These are phyloP conservation scores for Natrix natrix DNA, from an alignment of 2,797 vertebrate species.

Conservation along the genomic window DNA sequence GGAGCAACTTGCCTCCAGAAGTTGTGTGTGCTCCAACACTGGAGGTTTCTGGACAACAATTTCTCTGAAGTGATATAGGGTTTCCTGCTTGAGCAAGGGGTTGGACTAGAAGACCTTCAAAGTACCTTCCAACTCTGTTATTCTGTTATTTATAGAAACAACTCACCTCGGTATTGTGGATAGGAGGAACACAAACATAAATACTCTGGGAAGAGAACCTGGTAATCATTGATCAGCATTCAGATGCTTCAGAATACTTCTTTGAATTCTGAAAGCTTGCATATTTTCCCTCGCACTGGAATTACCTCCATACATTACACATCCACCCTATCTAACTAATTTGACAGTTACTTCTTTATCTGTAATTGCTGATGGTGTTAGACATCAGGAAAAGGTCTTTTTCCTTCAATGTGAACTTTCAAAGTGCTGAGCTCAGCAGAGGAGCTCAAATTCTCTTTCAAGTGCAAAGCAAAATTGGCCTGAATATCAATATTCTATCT, in stretches of 20 bases:
- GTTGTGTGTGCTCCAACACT: background rate
- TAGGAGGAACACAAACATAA: background rate
- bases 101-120: background rate
- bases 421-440: conserved; percentile 21
- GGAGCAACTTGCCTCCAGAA: background rate
- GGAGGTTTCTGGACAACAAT: background rate
- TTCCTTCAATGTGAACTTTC: conserved; percentile 24
- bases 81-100: background rate
- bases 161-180: background rate
- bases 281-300: background rate
- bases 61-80: background rate
- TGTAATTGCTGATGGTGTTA: conserved; percentile 19
- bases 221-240: background rate
- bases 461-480: background rate
- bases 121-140: background rate
- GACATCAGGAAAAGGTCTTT: conserved; percentile 31
- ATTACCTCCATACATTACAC: background rate
- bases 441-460: background rate
- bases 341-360: background rate
- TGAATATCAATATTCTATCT: background rate
- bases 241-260: background rate
- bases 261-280: background rate
- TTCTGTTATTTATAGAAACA: background rate
- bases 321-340: background rate
- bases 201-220: background rate